These are phyloP conservation scores for Asobara japonica DNA, from an alignment of 1,140 invertebrate species.

Conservation along the genomic window DNA sequence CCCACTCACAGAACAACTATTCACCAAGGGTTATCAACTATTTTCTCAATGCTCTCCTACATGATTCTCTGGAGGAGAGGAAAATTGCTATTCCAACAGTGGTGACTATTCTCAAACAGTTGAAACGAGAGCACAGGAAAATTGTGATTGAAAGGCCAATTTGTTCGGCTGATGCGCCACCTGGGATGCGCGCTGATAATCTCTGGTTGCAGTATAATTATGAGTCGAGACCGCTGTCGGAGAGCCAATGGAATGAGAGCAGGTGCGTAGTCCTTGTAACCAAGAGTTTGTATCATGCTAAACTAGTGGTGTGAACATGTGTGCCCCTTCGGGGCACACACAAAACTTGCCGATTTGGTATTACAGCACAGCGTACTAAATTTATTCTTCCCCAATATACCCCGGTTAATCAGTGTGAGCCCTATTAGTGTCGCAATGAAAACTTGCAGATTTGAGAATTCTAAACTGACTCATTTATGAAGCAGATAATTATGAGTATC, in stretches of 20 bases:
- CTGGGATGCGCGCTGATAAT: slow-evolving; percentile 75
- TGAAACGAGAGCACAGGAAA: slow-evolving; percentile 74
- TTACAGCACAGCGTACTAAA: too few relatives aligned
- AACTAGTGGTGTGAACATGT: too few relatives aligned
- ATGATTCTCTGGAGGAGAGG: slow-evolving; percentile 81
- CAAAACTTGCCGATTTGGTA: too few relatives aligned
- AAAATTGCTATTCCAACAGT: slow-evolving; percentile 75
- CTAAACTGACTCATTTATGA: too few relatives aligned
- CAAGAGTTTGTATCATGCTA: too few relatives aligned
- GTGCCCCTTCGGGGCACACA: too few relatives aligned
- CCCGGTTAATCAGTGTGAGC: too few relatives aligned
- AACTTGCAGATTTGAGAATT: too few relatives aligned
- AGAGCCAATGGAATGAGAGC: slow-evolving; percentile 79
- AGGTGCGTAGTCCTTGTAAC: too few relatives aligned
- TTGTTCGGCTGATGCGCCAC: slow-evolving; percentile 27
- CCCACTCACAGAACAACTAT: slow-evolving; percentile 77
- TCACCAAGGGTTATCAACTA: slow-evolving; percentile 73
- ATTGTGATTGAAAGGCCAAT: slow-evolving; percentile 38
- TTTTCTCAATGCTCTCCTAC: slow-evolving; percentile 75
- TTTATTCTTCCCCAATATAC: too few relatives aligned
- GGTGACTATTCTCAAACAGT: slow-evolving; percentile 79
- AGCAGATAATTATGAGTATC: too few relatives aligned
- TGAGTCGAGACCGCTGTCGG: slow-evolving; percentile 68
- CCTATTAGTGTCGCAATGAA: too few relatives aligned
- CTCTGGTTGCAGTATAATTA: slow-evolving; percentile 79